Conservation (phyloP, 2,888 invertebrate genomes). For the Cyaniris semiargus region DNA sequence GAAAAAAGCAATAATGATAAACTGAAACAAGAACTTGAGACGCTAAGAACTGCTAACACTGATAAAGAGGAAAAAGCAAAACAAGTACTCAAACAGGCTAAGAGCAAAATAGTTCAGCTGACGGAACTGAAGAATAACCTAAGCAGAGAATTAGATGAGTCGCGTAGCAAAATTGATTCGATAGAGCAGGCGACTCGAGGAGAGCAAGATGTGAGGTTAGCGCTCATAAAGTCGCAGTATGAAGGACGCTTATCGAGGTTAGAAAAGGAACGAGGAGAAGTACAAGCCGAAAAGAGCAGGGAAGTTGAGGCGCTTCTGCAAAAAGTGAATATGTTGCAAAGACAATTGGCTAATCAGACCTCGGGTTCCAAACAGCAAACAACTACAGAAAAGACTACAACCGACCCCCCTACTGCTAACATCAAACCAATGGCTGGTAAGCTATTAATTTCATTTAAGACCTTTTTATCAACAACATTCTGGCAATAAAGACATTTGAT, state of each 20-base stretch:
- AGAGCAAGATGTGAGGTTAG: constrained; percentile 80
- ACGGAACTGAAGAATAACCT: constrained; percentile 85
- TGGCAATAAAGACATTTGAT: no score
- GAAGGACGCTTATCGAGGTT: constrained; percentile 85
- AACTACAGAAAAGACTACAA: constrained; percentile 76
- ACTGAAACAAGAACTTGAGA: constrained; percentile 83
- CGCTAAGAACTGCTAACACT: constrained; percentile 74
- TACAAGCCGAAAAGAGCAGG: constrained; percentile 80
- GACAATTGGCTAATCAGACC: constrained; percentile 86
- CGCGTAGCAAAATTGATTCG: constrained; percentile 72
- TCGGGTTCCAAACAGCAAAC: constrained; percentile 84
- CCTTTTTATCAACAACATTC: no score
- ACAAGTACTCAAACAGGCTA: constrained; percentile 86
- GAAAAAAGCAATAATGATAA: constrained; percentile 83
- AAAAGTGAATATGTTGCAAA: constrained; percentile 84
- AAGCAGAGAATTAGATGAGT: constrained; percentile 79
- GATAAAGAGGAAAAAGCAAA: constrained; percentile 85
- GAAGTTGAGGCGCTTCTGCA: constrained; percentile 87
- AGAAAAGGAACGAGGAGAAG: constrained; percentile 86
- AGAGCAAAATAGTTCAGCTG: constrained; percentile 85
- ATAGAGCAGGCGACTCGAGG: constrained; percentile 78
- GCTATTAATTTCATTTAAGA: constrained; percentile 43
- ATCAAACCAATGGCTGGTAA: constrained; percentile 95
- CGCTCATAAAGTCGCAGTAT: constrained; percentile 84
- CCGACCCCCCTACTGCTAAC: constrained; percentile 89